Conservation (phyloP, 2,113 vertebrate species). For the Narcine bancroftii region DNA sequence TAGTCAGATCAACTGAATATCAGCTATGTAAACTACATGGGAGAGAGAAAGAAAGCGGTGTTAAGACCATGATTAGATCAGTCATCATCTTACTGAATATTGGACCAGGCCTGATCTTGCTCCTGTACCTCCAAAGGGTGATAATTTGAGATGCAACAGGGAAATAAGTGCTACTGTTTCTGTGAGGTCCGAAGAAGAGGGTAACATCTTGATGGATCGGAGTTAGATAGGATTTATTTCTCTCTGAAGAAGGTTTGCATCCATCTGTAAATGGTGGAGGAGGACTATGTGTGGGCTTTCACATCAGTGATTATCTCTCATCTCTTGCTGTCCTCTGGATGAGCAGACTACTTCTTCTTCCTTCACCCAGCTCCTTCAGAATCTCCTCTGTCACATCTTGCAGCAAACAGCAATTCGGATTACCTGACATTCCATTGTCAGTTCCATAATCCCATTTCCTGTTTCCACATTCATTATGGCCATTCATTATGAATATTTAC, state of each 20-base stretch:
- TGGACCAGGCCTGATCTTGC: too few species aligned
- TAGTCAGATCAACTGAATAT: too few species aligned
- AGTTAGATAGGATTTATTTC: not conserved
- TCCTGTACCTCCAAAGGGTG: too few species aligned
- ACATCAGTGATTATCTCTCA: not conserved
- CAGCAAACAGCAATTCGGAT: not conserved
- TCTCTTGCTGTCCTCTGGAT: not conserved
- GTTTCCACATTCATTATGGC: not conserved
- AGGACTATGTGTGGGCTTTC: not conserved
- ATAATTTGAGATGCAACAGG: not conserved
- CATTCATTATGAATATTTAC: not conserved
- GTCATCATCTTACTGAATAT: too few species aligned
- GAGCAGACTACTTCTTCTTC: not conserved
- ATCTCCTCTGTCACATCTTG: not conserved
- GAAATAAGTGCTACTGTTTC: not conserved
- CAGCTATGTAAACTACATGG: too few species aligned
- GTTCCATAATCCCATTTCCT: not conserved
- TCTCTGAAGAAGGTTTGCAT: too few species aligned
- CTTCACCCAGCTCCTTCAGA: not conserved
- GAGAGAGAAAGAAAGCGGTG: not conserved
- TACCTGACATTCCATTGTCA: not conserved
- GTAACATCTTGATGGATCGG: not conserved
- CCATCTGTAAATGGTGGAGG: not conserved
- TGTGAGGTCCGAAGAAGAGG: not conserved
- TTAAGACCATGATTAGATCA: too few species aligned